These are phyloP conservation scores for Setophaga coronata DNA, from an alignment of 2,113 vertebrate genomes.

Conservation along the genomic window DNA sequence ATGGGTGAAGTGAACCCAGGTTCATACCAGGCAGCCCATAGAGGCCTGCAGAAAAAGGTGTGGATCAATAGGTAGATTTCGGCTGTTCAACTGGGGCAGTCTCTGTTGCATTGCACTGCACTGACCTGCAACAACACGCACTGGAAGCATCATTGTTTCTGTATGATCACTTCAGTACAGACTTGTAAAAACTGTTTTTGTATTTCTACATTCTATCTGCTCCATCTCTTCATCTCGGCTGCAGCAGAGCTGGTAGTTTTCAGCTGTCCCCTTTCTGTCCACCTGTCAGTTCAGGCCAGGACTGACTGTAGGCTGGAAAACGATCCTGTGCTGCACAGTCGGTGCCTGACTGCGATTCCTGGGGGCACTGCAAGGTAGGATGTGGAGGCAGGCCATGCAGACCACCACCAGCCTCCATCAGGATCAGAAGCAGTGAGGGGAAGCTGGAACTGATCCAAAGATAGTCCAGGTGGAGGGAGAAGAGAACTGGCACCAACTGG, in stretches of 20 bases:
- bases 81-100: background rate
- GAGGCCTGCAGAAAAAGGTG: background rate
- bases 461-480: background rate
- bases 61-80: background rate
- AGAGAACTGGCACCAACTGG: background rate
- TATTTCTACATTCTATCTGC: background rate
- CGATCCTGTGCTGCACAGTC: fast-evolving
- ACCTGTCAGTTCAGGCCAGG: fast-evolving
- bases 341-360: background rate
- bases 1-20: background rate
- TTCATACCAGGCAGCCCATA: background rate
- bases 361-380: background rate
- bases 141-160: background rate
- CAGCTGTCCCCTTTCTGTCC: fast-evolving
- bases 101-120: background rate
- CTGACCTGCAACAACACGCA: fast-evolving
- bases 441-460: background rate
- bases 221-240: background rate
- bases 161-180: background rate
- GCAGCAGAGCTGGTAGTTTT: background rate
- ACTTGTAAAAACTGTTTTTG: background rate
- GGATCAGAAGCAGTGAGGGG: background rate
- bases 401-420: background rate
- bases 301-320: background rate
- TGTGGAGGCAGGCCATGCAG: background rate